These are phyloP conservation scores for Synanthedon vespiformis DNA, from an alignment of 2,888 invertebrate genomes.

Conservation along the genomic window DNA sequence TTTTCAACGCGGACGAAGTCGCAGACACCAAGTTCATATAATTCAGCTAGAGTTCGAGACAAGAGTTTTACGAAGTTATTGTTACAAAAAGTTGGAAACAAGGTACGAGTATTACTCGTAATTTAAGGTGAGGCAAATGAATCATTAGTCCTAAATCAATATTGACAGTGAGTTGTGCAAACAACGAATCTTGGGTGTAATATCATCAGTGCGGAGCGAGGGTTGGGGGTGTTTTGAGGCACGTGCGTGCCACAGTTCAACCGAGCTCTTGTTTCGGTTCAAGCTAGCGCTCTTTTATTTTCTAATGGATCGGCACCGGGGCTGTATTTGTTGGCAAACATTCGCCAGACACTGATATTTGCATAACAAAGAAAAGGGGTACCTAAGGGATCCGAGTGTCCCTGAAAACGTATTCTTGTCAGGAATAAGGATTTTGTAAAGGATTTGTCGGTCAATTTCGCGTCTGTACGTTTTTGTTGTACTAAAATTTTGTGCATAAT, in stretches of 20 bases:
- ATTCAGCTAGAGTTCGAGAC: too few relatives aligned
- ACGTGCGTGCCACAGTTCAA: slow-evolving; percentile 4
- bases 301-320: slow-evolving; percentile 54
- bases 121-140: slow-evolving; percentile 36
- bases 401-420: slow-evolving; percentile 50
- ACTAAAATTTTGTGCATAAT: slow-evolving; percentile 34
- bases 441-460: slow-evolving; percentile 55
- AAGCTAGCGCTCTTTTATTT: slow-evolving; percentile 57
- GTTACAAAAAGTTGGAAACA: too few relatives aligned
- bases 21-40: too few relatives aligned
- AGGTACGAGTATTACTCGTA: not conserved
- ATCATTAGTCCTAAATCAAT: slow-evolving; percentile 60
- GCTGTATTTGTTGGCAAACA: slow-evolving; percentile 55
- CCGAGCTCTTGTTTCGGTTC: slow-evolving; percentile 35
- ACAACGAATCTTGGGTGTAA: slow-evolving; percentile 39
- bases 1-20: too few relatives aligned
- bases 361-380: slow-evolving; percentile 59
- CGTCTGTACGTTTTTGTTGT: slow-evolving; percentile 36
- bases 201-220: slow-evolving; percentile 21
- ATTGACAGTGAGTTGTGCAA: slow-evolving; percentile 42
- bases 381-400: slow-evolving; percentile 34
- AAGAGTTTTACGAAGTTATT: too few relatives aligned
- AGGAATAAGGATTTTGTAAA: slow-evolving; percentile 44
- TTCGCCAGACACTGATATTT: slow-evolving; percentile 50
- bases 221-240: slow-evolving; percentile 2